phyloP scores from a whole-genome alignment of 1,140 invertebrate genomes.

The Nymphalis io region DNA sequence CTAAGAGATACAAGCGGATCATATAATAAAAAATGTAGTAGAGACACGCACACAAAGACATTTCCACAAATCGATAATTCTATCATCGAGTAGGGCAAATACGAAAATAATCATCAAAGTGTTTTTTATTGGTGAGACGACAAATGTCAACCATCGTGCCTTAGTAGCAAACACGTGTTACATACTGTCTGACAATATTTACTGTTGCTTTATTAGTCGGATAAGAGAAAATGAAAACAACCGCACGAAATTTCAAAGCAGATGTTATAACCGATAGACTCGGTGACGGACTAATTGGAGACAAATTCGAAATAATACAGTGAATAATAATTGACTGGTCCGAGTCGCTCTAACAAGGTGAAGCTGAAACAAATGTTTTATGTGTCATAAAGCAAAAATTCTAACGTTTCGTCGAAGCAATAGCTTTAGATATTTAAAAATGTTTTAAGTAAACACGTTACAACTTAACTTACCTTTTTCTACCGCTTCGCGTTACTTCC shows the following conservation, averaged over 20 bases:
- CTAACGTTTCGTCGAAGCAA: neutral
- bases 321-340: conserved; percentile 42
- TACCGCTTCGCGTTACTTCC: neutral
- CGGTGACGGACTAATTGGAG: conserved; percentile 57
- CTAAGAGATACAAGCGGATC: conserved; percentile 62
- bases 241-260: conserved; percentile 68
- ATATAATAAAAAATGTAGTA: conserved; percentile 58
- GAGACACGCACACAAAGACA: conserved; percentile 62
- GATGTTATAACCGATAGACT: conserved; percentile 56
- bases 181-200: conserved; percentile 78
- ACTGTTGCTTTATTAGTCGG: conserved; percentile 73
- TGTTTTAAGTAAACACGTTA: neutral
- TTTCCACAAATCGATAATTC: conserved; percentile 76
- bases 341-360: conserved; percentile 7
- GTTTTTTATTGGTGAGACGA: conserved; percentile 73
- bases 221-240: conserved; percentile 67
- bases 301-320: conserved; percentile 54
- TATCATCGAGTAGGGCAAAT: conserved; percentile 68
- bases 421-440: neutral
- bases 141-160: conserved; percentile 69
- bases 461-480: neutral
- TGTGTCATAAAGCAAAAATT: neutral
- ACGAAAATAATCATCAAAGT: conserved; percentile 79
- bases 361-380: conserved; percentile 1
- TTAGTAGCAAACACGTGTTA: conserved; percentile 73